Evolutionary conservation across 2,113 vertebrate genomes (phyloP).

Genomic region (Himantopus leucocephalus): DNA sequence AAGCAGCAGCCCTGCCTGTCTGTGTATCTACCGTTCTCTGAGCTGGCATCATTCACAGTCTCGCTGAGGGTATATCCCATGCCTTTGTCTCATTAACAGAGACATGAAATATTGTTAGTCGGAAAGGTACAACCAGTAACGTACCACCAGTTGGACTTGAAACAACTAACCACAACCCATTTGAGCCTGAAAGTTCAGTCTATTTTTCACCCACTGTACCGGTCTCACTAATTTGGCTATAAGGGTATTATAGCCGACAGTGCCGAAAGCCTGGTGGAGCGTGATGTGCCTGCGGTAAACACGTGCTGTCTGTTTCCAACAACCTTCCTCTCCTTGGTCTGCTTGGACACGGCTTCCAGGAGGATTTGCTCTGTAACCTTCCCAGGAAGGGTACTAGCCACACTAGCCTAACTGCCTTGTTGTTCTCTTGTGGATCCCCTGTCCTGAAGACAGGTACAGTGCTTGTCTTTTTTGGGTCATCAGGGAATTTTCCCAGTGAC

Average conservation of each 20-base stretch:
- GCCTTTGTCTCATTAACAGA: neutral
- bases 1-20: neutral
- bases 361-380: neutral
- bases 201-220: neutral
- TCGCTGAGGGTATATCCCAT: neutral
- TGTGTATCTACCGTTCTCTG: rapidly evolving
- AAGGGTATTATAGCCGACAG: neutral
- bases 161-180: neutral
- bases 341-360: neutral
- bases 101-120: neutral
- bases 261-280: neutral
- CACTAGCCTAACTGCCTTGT: neutral
- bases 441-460: neutral
- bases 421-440: neutral
- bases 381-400: neutral
- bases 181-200: neutral
- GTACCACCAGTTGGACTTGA: rapidly evolving
- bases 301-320: neutral
- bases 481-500: neutral
- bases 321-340: neutral
- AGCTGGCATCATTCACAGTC: neutral
- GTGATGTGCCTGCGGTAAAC: neutral
- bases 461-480: neutral
- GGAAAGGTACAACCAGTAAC: neutral
- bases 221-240: neutral